Evolutionary conservation across 2,797 vertebrate genomes (phyloP).

Genomic region (Brachyalestes nurse): DNA sequence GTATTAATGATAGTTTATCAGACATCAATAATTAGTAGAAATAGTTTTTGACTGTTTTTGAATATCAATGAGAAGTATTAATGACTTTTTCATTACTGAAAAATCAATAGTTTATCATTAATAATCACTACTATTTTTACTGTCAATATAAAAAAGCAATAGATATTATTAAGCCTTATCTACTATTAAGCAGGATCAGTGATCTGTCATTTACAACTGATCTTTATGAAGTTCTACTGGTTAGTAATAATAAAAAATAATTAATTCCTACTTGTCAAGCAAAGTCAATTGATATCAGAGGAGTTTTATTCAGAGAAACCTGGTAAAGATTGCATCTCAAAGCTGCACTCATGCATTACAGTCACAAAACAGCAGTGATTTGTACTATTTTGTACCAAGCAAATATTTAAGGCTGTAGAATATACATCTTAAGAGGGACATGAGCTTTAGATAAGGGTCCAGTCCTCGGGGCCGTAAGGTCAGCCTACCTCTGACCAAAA

Average conservation of each 20-base stretch:
- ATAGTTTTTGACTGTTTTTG: too few species aligned
- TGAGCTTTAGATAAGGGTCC: conserved; percentile 35
- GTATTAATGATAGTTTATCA: neutral
- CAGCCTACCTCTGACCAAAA: conserved; percentile 32
- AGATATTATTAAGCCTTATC: too few species aligned
- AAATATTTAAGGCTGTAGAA: conserved; percentile 16
- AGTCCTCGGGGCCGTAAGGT: conserved; percentile 22
- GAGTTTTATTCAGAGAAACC: neutral
- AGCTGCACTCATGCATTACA: too few species aligned
- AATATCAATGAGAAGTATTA: neutral
- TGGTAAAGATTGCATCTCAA: too few species aligned
- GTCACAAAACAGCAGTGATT: neutral
- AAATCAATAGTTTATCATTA: neutral
- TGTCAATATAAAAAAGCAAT: too few species aligned
- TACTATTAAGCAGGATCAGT: too few species aligned
- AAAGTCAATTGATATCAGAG: neutral
- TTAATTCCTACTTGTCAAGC: neutral
- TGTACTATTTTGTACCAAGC: neutral
- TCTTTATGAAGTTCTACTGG: neutral
- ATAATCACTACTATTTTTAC: neutral
- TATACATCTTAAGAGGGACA: conserved; percentile 39
- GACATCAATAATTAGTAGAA: neutral
- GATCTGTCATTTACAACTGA: neutral
- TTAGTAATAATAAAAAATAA: neutral
- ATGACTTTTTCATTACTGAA: neutral